Evolutionary conservation across 2,888 invertebrate species (phyloP), one percentile per base, ranked within the genome.

Genomic region (Hirudinaria manillensis): DNA sequence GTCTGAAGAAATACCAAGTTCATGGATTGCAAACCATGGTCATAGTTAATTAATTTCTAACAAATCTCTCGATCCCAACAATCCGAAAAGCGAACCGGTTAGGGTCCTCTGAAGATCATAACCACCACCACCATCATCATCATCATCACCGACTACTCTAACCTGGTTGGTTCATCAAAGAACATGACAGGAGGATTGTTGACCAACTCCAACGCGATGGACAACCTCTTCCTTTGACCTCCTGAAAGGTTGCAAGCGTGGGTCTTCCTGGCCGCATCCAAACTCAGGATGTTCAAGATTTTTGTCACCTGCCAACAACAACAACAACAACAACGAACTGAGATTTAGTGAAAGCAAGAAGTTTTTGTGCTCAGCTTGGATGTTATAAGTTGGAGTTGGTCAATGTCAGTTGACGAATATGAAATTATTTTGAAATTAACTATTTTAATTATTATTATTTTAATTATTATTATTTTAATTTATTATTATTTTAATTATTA

Each of bases 131-230:
- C 16, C 53, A 53, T 16, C 53, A 53, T 16, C 53, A 53, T 16
- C 53, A 45, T 7, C 10, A 7, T 45, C 13, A 1, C 10, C 10
- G 1, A 3, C 45, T 45, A 1, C 19, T 3, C 24, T 10, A 29
- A 93, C 94, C 94, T 94, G n/a, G 94, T 95, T 34, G 95, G 95
- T 87, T 96, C 95, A 84, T 96, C 95, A 79, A 96, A 89, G 84
- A 95, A 93, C 90, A 95, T 91, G 72, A 95, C 90, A 0, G 93
- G 91, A 1, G 95, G 95, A 85, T 96, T 93, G 84, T 91, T 93
- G 80, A 95, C 90, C 81, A 96, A 88, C 87, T 96, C 95, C 78
- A 94, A 87, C 13, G 94, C 94, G 79, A 96, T 93, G 1, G 94
- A 91, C 72, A 96, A 88, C 81, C 95, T 88, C 85, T 95, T 96